Base-by-base conservation (phyloP, 2,113 vertebrate genomes). In the Lates calcarifer region DNA sequence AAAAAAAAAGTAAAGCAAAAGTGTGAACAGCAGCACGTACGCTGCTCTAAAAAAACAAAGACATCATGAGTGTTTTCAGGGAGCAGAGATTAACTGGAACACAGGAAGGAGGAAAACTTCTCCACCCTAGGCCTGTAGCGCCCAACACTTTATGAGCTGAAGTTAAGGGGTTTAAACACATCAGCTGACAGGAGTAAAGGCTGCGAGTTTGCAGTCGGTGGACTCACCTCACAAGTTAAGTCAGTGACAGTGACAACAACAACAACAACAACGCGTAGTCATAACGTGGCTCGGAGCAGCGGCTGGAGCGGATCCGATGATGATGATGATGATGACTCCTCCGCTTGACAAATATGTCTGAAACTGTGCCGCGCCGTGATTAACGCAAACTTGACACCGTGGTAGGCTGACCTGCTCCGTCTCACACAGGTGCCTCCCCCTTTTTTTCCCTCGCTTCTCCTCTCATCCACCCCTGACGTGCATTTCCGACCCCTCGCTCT, bases 381-480 rank as follows among this genome's bases (percentile, higher is more conserved):
- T 65, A 80, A 73, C 73, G 63, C 75, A 74, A 90, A 91, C 83
- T 89, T 85, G 89, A 91, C 87, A 62, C 88, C 70, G 75, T 55
- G 18, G 84, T 56, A 53, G 77, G 63, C 64, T 84, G 79, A 77
- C 64, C 82, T 71, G 77, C 80, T 73, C 74, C 26, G 70, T 74
- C 83, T 84, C 84, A 74, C 84, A 74, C 88, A 84, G 85, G 86
- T 90, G 84, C 90, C 86, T 83, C 88, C 88, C 87, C 79, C 11
- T 74, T 83, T 79, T n/a, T n/a, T n/a, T n/a, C n/a, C 35, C 55
- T 53, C 14, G 6, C 43, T 11, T 24, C 13, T n/a, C 24, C 47
- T 79, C 33, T 85, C 43, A 72, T 60, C 77, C 78, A 78, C 18
- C 74, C 62, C 64, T 53, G 39, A 49, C 47, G 22, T 64, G 26